These are phyloP conservation scores for Tenthredo notha DNA, from an alignment of 2,888 invertebrate genomes.

Conservation along the genomic window DNA sequence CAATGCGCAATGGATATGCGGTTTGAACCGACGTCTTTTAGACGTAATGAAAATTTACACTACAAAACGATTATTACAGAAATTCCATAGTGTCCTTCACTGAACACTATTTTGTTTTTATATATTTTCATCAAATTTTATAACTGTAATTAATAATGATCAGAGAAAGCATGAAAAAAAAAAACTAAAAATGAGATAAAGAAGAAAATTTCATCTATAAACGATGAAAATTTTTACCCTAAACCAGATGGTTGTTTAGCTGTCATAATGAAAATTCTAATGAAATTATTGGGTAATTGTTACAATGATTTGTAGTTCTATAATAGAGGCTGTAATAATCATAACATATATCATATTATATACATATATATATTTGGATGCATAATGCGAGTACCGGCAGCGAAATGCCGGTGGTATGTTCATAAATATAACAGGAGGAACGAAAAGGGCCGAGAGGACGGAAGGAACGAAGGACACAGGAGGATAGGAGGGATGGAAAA, in stretches of 20 bases:
- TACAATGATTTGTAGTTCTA: neutral
- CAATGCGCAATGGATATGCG: conserved; percentile 61
- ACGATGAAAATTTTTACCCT: neutral
- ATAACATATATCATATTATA: neutral
- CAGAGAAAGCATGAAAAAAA: neutral
- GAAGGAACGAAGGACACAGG: conserved; percentile 47
- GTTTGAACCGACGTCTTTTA: conserved; percentile 57
- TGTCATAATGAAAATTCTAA: neutral
- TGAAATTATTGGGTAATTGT: neutral
- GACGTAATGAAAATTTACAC: conserved; percentile 46
- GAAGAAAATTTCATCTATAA: neutral
- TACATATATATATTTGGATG: conserved; percentile 28
- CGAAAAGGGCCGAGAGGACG: conserved; percentile 51
- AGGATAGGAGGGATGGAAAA: conserved; percentile 47
- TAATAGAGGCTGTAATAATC: conserved; percentile 6
- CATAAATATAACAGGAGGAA: conserved; percentile 38
- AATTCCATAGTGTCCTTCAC: conserved; percentile 27
- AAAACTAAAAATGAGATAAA: neutral
- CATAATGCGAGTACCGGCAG: conserved; percentile 39
- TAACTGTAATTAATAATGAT: neutral
- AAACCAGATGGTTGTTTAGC: neutral
- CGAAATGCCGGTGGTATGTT: conserved; percentile 42
- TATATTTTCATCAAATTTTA: neutral
- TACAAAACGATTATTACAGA: conserved; percentile 22
- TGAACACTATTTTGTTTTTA: conserved; percentile 6